These are phyloP conservation scores for Oscheius sp. DNA, from an alignment of 2,888 invertebrate species.

Conservation along the genomic window DNA sequence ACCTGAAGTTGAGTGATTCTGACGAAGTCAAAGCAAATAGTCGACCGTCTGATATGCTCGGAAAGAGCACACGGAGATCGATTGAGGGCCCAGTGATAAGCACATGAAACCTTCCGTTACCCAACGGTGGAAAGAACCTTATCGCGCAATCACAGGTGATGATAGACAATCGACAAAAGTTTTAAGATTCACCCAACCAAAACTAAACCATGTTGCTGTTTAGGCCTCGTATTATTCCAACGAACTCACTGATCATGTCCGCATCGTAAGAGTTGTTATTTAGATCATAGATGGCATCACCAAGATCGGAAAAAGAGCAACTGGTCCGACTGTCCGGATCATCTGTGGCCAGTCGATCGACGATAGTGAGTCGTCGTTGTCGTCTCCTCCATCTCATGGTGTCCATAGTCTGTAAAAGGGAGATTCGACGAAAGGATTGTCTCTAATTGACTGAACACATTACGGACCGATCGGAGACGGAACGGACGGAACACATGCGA, in stretches of 20 bases:
- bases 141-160: background rate
- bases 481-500: constrained; percentile 9
- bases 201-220: background rate
- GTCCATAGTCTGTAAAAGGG: constrained; percentile 10
- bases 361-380: constrained; percentile 11
- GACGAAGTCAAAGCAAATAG: constrained; percentile 5
- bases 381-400: constrained; percentile 11
- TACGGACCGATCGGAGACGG: constrained; percentile 14
- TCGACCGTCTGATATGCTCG: background rate
- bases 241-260: constrained; percentile 18
- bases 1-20: constrained; percentile 16
- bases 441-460: constrained; percentile 20
- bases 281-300: constrained; percentile 2
- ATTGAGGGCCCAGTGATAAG: background rate
- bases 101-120: background rate
- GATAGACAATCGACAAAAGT: background rate
- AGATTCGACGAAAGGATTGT: background rate
- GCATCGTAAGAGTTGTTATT: constrained; percentile 11
- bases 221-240: background rate
- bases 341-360: constrained; percentile 26
- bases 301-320: constrained; percentile 21
- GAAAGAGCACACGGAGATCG: background rate
- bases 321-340: background rate
- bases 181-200: no score
- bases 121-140: background rate